These are phyloP conservation scores for Takifugu ocellatus DNA, from an alignment of 2,797 vertebrate genomes.

Conservation along the genomic window DNA sequence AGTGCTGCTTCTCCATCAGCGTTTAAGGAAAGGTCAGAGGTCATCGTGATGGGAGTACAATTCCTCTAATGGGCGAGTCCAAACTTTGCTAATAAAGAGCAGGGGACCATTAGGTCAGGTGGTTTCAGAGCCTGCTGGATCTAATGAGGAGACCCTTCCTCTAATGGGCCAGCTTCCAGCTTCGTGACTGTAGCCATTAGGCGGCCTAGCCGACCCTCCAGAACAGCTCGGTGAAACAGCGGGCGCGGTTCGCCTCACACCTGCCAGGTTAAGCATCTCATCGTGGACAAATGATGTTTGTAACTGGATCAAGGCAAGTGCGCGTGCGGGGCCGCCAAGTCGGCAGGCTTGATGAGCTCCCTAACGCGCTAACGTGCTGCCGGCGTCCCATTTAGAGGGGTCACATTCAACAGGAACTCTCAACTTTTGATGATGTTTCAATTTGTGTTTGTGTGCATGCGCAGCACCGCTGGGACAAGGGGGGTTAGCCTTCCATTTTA, in stretches of 20 bases:
- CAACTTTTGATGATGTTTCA: constrained; percentile 55
- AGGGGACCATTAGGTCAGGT: constrained; percentile 53
- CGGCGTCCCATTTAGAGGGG: constrained; percentile 53
- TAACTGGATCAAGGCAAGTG: constrained; percentile 35
- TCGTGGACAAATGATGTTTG: constrained; percentile 43
- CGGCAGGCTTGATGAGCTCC: constrained; percentile 32
- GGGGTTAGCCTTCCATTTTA: constrained; percentile 56
- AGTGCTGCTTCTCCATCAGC: constrained; percentile 17
- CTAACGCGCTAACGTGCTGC: constrained; percentile 35
- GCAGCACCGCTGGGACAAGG: constrained; percentile 12
- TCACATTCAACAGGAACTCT: constrained; percentile 51
- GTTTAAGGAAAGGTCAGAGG: constrained; percentile 48
- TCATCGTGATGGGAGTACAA: constrained; percentile 58
- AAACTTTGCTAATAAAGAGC: constrained; percentile 67
- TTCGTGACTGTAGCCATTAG: constrained; percentile 61
- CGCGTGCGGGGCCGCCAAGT: constrained; percentile 33
- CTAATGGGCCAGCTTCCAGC: constrained; percentile 63
- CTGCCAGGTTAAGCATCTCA: constrained; percentile 68
- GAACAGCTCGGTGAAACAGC: constrained; percentile 57
- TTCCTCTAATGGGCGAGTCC: constrained; percentile 51
- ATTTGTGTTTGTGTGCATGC: constrained; percentile 42
- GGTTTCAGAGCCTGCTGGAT: constrained; percentile 52
- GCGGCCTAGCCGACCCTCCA: constrained; percentile 45
- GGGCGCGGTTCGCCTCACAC: constrained; percentile 55
- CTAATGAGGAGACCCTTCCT: constrained; percentile 55